Evolutionary conservation across 2,888 invertebrate species (phyloP), one percentile per base, ranked within the genome.

Genomic region (Escarpia spicata): DNA sequence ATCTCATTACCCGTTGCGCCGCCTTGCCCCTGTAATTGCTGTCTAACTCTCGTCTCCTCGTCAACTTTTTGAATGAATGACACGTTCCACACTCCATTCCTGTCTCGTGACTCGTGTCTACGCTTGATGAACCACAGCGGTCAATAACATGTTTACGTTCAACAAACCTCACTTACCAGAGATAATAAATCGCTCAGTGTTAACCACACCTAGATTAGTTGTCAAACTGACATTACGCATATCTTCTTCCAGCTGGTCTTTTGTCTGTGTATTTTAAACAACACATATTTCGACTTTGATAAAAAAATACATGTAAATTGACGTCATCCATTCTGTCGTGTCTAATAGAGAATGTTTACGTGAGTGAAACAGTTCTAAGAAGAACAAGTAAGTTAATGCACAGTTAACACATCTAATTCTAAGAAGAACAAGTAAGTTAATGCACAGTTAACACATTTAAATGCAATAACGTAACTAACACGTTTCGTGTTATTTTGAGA

Each of bases 41-140:
- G 75, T 6, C 75, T 26, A 75, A 19, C 75, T 75, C 75, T 75
- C 75, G 75, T n/a, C 75, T 26, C 26, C 6, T 6, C n/a, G 75
- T n/a, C 75, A 75, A 19, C 75, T 75, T 75, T 75, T 75, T 75
- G 75, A 75, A 75, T 75, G 75, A 75, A 75, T 75, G 26, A n/a
- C 75, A 75, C 75, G n/a, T n/a, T n/a, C 75, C 75, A 75, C n/a
- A 26, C n/a, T 26, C 19, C 3, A 3, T 26, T 75, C 75, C 6
- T 26, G 26, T 26, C 75, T 75, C 26, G 75, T 26, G 75, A 75
- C 37, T 37, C 75, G n/a, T 19, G n/a, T 75, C 19, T 75, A 26
- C 26, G 75, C 75, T 26, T 75, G 75, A 75, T 75, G 75, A 19
- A 26, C 26, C 75, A 75, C 6, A 6, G 19, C 75, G 75, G 6